Percentiles rank a stretch among this genome's conserved stretches.
Evolutionary conservation across 2,888 invertebrate species (phyloP).

Genomic region (Saturnia pavonia): DNA sequence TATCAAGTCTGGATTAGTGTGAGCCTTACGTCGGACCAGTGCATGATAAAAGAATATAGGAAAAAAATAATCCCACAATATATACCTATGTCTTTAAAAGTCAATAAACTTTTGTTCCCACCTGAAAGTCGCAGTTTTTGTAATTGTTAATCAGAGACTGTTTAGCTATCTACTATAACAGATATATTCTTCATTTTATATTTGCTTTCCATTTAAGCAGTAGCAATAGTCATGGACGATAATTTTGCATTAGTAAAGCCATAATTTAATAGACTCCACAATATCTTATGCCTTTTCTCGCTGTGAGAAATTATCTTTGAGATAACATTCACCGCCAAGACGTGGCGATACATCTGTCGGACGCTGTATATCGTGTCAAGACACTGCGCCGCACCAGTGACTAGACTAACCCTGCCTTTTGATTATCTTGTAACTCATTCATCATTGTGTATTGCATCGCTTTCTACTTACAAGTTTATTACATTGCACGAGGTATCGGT

Average conservation of each 20-base stretch:
- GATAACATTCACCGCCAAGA: conserved; percentile 15
- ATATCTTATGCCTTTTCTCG: not conserved
- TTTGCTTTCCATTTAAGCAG: not conserved
- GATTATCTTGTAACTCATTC: conserved; percentile 47
- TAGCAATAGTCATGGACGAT: not conserved
- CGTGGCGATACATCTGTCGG: conserved; percentile 30
- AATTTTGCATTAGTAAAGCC: not conserved
- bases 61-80: no score
- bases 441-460: conserved; percentile 48
- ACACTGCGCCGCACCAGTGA: conserved; percentile 25
- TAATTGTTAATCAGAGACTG: not conserved
- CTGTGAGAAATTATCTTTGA: not conserved
- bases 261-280: not conserved
- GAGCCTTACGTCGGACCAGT: not conserved
- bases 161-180: not conserved
- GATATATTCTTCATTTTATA: not conserved
- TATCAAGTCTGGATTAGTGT: not conserved
- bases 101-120: not conserved
- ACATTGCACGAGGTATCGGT: conserved; percentile 15
- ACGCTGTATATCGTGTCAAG: conserved; percentile 34
- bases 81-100: not conserved
- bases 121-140: not conserved
- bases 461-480: conserved; percentile 40
- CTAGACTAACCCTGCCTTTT: conserved; percentile 42
- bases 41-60: not conserved